phyloP scores from a whole-genome alignment of 2,113 vertebrate genomes.

The Electrona antarctica region DNA sequence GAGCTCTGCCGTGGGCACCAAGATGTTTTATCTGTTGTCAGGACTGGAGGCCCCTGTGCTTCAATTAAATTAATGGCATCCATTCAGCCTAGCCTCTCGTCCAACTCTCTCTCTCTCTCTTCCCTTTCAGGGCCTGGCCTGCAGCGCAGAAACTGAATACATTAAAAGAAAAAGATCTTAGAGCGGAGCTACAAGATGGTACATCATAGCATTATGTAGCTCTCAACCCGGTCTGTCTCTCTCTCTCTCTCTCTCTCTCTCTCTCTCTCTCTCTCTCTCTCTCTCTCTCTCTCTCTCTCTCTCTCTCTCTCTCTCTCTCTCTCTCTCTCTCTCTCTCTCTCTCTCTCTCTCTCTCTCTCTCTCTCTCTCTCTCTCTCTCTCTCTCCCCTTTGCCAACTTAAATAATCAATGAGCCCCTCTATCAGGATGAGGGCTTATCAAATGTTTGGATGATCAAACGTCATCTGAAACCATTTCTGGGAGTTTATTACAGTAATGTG shows the following conservation, averaged over 20 bases:
- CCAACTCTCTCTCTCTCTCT: not conserved
- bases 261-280: slow-evolving; percentile 13
- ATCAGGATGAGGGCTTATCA: slow-evolving; percentile 73
- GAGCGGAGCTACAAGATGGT: slow-evolving; percentile 89
- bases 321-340: no score
- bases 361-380: slow-evolving; percentile 10
- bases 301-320: no score
- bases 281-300: no score
- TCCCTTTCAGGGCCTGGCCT: slow-evolving; percentile 88
- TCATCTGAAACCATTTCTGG: slow-evolving; percentile 42
- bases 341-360: slow-evolving; percentile 1
- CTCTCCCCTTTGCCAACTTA: slow-evolving; percentile 72
- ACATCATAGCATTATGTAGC: slow-evolving; percentile 88
- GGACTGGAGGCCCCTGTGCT: slow-evolving; percentile 77
- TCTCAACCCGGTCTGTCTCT: slow-evolving; percentile 81
- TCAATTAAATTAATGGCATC: slow-evolving; percentile 99
- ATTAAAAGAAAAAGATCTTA: slow-evolving; percentile 99
- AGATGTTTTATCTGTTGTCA: slow-evolving; percentile 99
- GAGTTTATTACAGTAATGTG: slow-evolving; percentile 28
- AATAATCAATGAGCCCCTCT: slow-evolving; percentile 89
- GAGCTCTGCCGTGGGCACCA: slow-evolving; percentile 82
- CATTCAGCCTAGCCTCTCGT: slow-evolving; percentile 84
- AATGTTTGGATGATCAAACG: slow-evolving; percentile 75
- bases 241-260: slow-evolving; percentile 38
- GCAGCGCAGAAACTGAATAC: slow-evolving; percentile 88